These are phyloP conservation scores for Cepaea nemoralis DNA, from an alignment of 1,140 invertebrate species.

Conservation along the genomic window DNA sequence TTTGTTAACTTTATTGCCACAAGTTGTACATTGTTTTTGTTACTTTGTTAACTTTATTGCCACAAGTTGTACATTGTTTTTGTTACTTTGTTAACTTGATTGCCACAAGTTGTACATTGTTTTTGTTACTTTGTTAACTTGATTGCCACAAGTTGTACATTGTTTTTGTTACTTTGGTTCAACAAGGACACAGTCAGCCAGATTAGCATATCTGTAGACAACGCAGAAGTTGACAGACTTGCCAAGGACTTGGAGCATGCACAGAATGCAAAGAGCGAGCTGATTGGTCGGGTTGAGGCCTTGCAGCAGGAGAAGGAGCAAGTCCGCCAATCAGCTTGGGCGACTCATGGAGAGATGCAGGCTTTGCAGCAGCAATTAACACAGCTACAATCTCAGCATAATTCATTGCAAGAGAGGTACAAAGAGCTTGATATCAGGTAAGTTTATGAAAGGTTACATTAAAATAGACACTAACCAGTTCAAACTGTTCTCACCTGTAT, in stretches of 20 bases:
- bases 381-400: constrained; percentile 58
- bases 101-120: too few relatives aligned
- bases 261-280: constrained; percentile 45
- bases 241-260: constrained; percentile 45
- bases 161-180: not conserved
- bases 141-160: too few relatives aligned
- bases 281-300: constrained; percentile 47
- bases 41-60: too few relatives aligned
- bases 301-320: constrained; percentile 55
- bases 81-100: too few relatives aligned
- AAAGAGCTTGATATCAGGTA: constrained; percentile 57
- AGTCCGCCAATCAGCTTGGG: constrained; percentile 51
- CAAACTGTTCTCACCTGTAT: too few relatives aligned
- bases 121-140: too few relatives aligned
- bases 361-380: constrained; percentile 70
- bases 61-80: too few relatives aligned
- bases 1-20: too few relatives aligned
- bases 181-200: constrained; percentile 46
- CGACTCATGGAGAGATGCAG: constrained; percentile 50
- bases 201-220: constrained; percentile 45
- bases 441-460: constrained; percentile 1
- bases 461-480: too few relatives aligned
- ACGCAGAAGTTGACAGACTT: constrained; percentile 47
- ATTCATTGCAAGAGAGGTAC: constrained; percentile 60
- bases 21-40: too few relatives aligned